Evolutionary conservation across 2,797 vertebrate species (phyloP).

Genomic region (Pangasius djambal): DNA sequence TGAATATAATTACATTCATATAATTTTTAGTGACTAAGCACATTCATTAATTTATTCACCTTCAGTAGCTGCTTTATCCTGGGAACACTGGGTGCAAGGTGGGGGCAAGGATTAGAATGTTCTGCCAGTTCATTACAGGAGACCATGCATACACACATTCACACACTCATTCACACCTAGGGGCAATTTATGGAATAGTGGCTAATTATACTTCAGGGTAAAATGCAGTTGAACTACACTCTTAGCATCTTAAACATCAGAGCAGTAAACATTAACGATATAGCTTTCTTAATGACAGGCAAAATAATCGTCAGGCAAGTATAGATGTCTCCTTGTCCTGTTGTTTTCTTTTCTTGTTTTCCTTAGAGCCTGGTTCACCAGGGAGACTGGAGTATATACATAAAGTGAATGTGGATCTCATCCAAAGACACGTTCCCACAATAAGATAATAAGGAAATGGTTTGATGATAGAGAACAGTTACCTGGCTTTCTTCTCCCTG

Average conservation of each 20-base stretch:
- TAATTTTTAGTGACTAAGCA: background rate
- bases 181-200: background rate
- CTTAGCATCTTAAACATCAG: background rate
- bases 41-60: background rate
- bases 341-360: background rate
- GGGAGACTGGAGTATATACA: background rate
- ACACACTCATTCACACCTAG: background rate
- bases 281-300: background rate
- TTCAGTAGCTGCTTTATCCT: background rate
- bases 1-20: too few relatives aligned
- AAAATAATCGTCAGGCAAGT: background rate
- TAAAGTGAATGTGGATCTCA: background rate
- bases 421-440: background rate
- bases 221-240: background rate
- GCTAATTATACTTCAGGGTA: background rate
- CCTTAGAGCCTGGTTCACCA: background rate
- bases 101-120: background rate
- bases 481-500: constrained; percentile 86
- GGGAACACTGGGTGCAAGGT: background rate
- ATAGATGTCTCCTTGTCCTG: background rate
- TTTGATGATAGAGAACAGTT: constrained; percentile 9
- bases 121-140: background rate
- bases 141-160: background rate
- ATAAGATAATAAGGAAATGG: background rate
- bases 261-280: background rate